These are phyloP conservation scores for Arbacia lixula DNA, from an alignment of 53 echinoderm and acorn worm genomes.

Conservation along the genomic window DNA sequence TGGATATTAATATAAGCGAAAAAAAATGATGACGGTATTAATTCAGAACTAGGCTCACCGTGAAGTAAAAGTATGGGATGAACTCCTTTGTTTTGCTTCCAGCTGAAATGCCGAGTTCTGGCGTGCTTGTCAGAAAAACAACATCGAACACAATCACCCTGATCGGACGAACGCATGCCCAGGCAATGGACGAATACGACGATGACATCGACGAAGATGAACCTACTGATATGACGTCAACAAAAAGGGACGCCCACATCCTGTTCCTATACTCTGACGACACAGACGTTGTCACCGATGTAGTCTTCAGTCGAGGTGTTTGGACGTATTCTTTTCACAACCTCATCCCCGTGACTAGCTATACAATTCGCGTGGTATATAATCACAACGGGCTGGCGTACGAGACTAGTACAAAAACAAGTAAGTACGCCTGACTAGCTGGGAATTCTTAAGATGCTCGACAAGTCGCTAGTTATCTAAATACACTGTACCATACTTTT, in stretches of 20 bases:
- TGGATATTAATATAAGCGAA: no score
- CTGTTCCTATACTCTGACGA: conserved; percentile 66
- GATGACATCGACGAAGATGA: conserved; percentile 46
- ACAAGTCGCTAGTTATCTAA: no score
- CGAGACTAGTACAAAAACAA: conserved; percentile 38
- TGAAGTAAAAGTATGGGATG: no score
- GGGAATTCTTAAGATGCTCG: no score
- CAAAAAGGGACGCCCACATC: conserved; percentile 58
- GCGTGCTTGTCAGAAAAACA: conserved; percentile 59
- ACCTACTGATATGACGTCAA: conserved; percentile 16
- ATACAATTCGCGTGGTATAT: conserved; percentile 59
- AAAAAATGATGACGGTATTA: neutral
- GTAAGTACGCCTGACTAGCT: no score
- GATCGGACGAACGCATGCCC: conserved; percentile 15
- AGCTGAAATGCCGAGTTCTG: conserved; percentile 56
- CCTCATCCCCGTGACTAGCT: conserved; percentile 43
- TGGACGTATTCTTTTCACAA: conserved; percentile 53
- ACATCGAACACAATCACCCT: conserved; percentile 60
- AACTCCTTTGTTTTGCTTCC: no score
- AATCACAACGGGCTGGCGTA: conserved; percentile 58
- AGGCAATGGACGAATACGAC: neutral
- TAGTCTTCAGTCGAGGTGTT: conserved; percentile 61
- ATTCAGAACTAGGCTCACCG: no score
- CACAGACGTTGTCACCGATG: conserved; percentile 68
- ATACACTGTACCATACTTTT: no score